Evolutionary conservation across 37 sponge, comb jelly and placozoan genomes (phyloP).

Genomic region (Cliona cf. orientalis): DNA sequence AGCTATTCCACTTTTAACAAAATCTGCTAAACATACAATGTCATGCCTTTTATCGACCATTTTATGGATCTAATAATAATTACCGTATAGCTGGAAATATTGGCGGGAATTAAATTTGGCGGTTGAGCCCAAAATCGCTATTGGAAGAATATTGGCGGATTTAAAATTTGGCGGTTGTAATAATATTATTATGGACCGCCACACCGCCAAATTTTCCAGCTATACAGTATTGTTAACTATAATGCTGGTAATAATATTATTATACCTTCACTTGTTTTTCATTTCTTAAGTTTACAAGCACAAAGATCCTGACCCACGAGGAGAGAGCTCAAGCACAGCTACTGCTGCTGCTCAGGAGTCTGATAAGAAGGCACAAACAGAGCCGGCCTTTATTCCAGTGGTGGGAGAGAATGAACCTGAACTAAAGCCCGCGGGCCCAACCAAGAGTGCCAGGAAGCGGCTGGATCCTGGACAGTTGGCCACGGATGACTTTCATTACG

Average conservation of each 20-base stretch:
- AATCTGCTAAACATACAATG: not conserved
- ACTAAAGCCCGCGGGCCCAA: constrained; percentile 22
- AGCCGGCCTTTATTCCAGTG: constrained; percentile 67
- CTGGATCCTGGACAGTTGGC: constrained; percentile 62
- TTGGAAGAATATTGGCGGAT: too few relatives aligned
- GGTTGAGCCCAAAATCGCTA: too few relatives aligned
- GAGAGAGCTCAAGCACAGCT: not conserved
- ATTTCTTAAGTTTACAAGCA: constrained; percentile 59
- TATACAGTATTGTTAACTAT: too few relatives aligned
- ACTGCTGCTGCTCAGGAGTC: not conserved
- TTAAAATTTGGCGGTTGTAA: not conserved
- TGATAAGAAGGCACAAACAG: constrained; percentile 7
- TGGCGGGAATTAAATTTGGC: too few relatives aligned
- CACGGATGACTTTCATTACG: constrained; percentile 92
- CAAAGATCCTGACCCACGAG: not conserved
- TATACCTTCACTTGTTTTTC: not conserved
- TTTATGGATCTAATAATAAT: not conserved
- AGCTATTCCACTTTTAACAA: not conserved
- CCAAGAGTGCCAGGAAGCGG: constrained; percentile 49
- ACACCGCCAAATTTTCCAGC: too few relatives aligned
- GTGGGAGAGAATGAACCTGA: constrained; percentile 84
- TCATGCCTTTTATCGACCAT: too few relatives aligned
- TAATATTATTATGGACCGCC: not conserved
- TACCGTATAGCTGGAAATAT: too few relatives aligned
- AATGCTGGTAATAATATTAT: not conserved